Evolutionary conservation across 2,797 vertebrate species (phyloP), one percentile per base, ranked within the genome.

Genomic region (Malacoctenus gilli): DNA sequence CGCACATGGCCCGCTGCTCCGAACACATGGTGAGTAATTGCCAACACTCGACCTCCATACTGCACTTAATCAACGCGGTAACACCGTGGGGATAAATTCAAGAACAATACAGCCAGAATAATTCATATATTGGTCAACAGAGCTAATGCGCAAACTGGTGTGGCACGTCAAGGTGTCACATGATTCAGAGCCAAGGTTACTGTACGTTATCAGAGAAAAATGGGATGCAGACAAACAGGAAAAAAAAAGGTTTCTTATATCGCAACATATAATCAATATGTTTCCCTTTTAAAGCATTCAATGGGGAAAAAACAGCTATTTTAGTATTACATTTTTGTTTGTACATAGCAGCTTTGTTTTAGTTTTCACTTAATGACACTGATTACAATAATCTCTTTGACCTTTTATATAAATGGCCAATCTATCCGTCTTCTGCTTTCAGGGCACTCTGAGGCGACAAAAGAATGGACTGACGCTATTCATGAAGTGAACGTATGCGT

Each of bases 111-210:
- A 68, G 76, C 41, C 62, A 71, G 79, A 90, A 90, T 89, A 87
- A 88, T 85, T 91, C 85, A 87, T 81, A 85, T 82, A 78, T 88
- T 88, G 81, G 84, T 90, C 86, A 90, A 85, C 81, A 87, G 60
- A 78, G 63, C 54, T 61, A 79, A 81, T 85, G 83, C 78, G 73
- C 51, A 70, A 84, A 77, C 81, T 69, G 55, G 60, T 73, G 73
- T 53, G 37, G 56, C 54, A 72, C 39, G 18, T 76, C 63, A 73
- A 70, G 48, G 68, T 82, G 85, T 85, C 77, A 85, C 62, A 75
- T 87, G 79, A 86, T 71, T 80, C 72, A 84, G 37, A 66, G 69
- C 69, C 86, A 89, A 91, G 88, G 89, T 89, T 75, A 75, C 65
- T 56, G 42, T 38, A 72, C 18, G 28, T 68, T 69, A 64, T 71